Evolutionary conservation across 2,888 invertebrate genomes (phyloP).

Genomic region (Crioceris asparagi): DNA sequence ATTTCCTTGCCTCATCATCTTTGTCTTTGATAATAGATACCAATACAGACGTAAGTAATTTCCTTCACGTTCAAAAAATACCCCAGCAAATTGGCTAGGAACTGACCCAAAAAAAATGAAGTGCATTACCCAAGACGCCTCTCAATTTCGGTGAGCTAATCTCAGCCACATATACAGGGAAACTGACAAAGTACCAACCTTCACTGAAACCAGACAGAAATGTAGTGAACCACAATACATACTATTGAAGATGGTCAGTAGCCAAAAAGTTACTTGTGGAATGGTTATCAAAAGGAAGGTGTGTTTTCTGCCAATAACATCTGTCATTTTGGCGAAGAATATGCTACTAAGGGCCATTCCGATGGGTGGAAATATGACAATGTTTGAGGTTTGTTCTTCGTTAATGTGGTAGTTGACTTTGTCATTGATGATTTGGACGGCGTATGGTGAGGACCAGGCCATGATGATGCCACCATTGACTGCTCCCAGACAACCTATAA

Average conservation of each 20-base stretch:
- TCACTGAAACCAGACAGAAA: too few species aligned
- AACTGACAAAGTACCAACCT: constrained; percentile 20
- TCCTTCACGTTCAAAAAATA: constrained; percentile 43
- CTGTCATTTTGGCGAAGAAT: constrained; percentile 22
- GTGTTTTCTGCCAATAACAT: constrained; percentile 26
- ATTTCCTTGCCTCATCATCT: constrained; percentile 20
- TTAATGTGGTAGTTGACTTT: constrained; percentile 27
- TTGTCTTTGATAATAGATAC: constrained; percentile 20
- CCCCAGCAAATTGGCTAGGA: constrained; percentile 41
- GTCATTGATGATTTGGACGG: constrained; percentile 28
- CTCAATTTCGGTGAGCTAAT: constrained; percentile 26
- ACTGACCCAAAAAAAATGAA: constrained; percentile 24
- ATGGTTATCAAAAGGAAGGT: constrained; percentile 24
- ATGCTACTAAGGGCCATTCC: constrained; percentile 17
- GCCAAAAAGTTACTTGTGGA: constrained; percentile 23
- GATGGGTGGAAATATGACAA: constrained; percentile 28
- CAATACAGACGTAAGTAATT: constrained; percentile 43
- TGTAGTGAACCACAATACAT: too few species aligned
- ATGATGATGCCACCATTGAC: constrained; percentile 4
- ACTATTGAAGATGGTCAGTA: too few species aligned
- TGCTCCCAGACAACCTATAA: constrained; percentile 3
- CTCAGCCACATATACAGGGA: constrained; percentile 29
- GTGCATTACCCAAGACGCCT: constrained; percentile 27
- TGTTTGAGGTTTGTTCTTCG: constrained; percentile 30
- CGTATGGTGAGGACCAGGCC: constrained; percentile 26